Conservation (phyloP, 2,797 vertebrate species). For the Pseudochirops corinnae region DNA sequence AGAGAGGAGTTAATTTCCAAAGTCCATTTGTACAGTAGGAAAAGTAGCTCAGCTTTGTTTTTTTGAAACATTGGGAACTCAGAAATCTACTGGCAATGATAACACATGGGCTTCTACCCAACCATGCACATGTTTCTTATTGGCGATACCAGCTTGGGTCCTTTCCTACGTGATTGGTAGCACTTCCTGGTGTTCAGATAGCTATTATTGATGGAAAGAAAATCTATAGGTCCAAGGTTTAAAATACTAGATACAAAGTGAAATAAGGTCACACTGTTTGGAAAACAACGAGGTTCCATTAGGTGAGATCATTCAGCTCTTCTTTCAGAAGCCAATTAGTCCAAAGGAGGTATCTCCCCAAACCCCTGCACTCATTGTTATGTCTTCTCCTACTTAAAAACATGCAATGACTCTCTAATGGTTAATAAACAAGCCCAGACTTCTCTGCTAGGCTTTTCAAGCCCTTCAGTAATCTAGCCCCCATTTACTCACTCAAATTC, state of each 20-base stretch:
- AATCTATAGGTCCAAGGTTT: constrained; percentile 9
- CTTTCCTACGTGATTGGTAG: neutral
- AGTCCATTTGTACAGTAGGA: neutral
- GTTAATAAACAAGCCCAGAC: neutral
- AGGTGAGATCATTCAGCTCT: neutral
- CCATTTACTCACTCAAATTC: neutral
- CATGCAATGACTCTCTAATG: neutral
- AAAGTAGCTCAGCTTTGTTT: neutral
- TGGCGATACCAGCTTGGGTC: neutral
- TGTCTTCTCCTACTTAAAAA: neutral
- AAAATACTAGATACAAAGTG: neutral
- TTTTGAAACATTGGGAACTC: neutral
- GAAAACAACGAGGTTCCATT: constrained; percentile 3
- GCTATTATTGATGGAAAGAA: neutral
- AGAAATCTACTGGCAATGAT: neutral
- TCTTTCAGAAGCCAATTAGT: constrained; percentile 29
- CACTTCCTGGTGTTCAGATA: neutral
- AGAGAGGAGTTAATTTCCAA: neutral
- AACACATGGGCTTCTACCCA: neutral
- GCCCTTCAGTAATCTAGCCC: neutral
- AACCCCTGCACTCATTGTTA: neutral
- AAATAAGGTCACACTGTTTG: constrained; percentile 15
- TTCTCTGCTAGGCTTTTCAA: neutral
- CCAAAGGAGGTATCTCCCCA: neutral
- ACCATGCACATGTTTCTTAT: neutral